Evolutionary conservation across 2,888 invertebrate genomes (phyloP).

Genomic region (Dermolepida albohirtum): DNA sequence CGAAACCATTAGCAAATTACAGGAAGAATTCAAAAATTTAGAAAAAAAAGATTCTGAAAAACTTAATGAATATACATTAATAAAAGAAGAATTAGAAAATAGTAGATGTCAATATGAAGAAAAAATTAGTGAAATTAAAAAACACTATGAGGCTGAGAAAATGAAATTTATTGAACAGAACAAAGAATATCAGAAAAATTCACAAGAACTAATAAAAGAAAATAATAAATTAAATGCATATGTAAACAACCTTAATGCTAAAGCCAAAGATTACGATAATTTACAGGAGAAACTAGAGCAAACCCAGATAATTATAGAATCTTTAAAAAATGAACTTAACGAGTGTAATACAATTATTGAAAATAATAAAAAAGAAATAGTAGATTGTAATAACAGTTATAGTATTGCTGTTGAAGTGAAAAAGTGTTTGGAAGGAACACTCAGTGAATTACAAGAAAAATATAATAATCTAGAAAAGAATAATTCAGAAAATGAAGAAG

Average conservation of each 20-base stretch:
- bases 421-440: constrained; percentile 44
- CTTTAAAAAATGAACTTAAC: constrained; percentile 1
- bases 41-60: constrained; percentile 45
- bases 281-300: not conserved
- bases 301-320: constrained; percentile 2
- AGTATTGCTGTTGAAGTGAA: constrained; percentile 44
- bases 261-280: constrained; percentile 22
- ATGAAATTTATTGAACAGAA: constrained; percentile 43
- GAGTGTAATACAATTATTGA: not conserved
- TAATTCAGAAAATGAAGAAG: constrained; percentile 45
- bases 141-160: constrained; percentile 45
- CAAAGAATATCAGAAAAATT: constrained; percentile 10
- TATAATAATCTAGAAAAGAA: not conserved
- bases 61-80: not conserved
- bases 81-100: constrained; percentile 1
- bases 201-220: constrained; percentile 5
- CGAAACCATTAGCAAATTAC: constrained; percentile 39
- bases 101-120: not conserved
- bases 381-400: constrained; percentile 41
- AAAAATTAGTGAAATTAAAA: too few species aligned
- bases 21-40: constrained; percentile 6
- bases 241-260: constrained; percentile 29
- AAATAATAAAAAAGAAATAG: constrained; percentile 35
- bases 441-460: constrained; percentile 20
- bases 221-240: constrained; percentile 21